Conservation (phyloP, 2,113 vertebrate genomes). For the Platanista minor region DNA sequence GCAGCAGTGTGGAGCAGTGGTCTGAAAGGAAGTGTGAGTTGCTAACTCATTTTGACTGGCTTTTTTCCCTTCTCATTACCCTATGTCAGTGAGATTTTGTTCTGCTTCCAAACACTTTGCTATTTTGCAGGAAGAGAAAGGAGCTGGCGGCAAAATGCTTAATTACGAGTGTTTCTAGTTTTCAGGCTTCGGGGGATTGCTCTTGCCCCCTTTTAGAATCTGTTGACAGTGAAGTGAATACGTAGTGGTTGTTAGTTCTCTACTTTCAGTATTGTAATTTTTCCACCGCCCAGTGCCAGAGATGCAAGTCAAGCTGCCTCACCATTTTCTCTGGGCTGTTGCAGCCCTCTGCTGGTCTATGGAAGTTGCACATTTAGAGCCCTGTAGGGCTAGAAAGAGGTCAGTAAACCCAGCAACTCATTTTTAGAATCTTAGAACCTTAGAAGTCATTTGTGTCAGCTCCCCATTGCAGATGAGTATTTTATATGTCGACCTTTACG, state of each 20-base stretch:
- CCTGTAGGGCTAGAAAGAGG: neutral
- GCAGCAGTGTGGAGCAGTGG: neutral
- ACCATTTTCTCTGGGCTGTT: constrained; percentile 16
- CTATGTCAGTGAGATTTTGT: neutral
- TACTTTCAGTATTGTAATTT: neutral
- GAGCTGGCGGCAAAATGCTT: neutral
- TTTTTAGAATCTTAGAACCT: neutral
- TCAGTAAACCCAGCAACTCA: neutral
- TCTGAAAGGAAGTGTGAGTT: constrained; percentile 35
- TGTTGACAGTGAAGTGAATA: neutral
- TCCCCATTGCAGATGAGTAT: neutral
- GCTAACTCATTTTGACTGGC: neutral
- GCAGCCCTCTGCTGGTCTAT: constrained; percentile 62
- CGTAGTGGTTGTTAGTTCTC: neutral
- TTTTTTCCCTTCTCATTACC: neutral
- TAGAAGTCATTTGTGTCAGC: neutral
- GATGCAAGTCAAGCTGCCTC: neutral
- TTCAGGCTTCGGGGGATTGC: neutral
- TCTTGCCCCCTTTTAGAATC: neutral
- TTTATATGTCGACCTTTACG: neutral
- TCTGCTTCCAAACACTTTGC: neutral
- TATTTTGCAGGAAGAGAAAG: constrained; percentile 27
- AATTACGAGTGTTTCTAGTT: neutral
- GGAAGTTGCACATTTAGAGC: constrained; percentile 31
- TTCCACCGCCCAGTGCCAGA: neutral